A percentile compares a stretch with the other conserved stretches of the same genome.
Evolutionary conservation across 2,113 vertebrate species (phyloP).

Genomic region (Cephalopholis sonnerati): DNA sequence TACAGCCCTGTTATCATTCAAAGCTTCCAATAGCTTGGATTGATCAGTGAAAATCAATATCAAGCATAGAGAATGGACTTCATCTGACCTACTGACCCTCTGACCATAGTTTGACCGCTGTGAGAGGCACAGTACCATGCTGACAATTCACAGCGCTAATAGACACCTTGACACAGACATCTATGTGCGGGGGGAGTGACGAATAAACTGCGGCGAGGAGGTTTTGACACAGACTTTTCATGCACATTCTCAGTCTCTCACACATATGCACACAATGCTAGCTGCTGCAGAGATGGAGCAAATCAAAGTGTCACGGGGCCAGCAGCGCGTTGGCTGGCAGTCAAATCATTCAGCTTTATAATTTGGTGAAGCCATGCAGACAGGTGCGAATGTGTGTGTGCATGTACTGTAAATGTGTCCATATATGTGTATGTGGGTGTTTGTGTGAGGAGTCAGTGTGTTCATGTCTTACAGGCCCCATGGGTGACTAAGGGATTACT

Average conservation of each 20-base stretch:
- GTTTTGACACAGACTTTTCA: constrained; percentile 4
- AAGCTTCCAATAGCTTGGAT: constrained; percentile 33
- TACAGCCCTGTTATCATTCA: constrained; percentile 34
- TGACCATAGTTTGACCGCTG: not conserved
- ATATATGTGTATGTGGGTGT: constrained; percentile 34
- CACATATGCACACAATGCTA: not conserved
- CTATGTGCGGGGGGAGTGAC: not conserved
- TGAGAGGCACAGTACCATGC: not conserved
- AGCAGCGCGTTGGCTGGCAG: constrained; percentile 23
- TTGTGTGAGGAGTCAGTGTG: constrained; percentile 45
- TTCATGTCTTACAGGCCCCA: constrained; percentile 47
- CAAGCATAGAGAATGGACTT: constrained; percentile 29
- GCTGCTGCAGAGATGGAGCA: constrained; percentile 9
- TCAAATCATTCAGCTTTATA: constrained; percentile 55
- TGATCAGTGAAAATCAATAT: constrained; percentile 56
- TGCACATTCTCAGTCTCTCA: not conserved
- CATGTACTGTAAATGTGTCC: constrained; percentile 24
- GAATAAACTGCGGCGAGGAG: not conserved
- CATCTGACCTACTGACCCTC: constrained; percentile 8
- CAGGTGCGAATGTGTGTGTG: constrained; percentile 13
- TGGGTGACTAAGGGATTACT: constrained; percentile 75
- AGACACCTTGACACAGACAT: not conserved
- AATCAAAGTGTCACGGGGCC: constrained; percentile 34
- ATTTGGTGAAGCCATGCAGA: constrained; percentile 57
- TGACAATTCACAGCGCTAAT: not conserved